These are phyloP conservation scores for Harlomillsia oculata DNA, from an alignment of 1,140 invertebrate species.

Conservation along the genomic window DNA sequence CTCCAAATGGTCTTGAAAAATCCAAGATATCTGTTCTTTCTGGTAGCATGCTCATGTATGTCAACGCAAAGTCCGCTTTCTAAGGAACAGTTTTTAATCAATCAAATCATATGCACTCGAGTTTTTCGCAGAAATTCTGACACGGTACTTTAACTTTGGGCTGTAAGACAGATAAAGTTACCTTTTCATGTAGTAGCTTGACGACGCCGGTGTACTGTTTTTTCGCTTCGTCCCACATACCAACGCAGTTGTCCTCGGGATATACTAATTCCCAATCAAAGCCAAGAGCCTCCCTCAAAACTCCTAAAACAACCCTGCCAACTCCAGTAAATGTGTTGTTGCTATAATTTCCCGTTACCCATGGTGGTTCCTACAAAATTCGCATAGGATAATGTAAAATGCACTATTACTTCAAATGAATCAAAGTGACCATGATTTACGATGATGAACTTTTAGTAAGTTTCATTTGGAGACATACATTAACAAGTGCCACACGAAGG, in stretches of 20 bases:
- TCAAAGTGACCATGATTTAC: not conserved
- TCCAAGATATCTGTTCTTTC: constrained; percentile 47
- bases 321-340: constrained; percentile 22
- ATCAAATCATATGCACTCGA: not conserved
- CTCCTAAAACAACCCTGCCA: constrained; percentile 16
- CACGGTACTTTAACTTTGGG: too few relatives aligned
- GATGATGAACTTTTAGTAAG: not conserved
- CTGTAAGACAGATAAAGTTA: constrained; percentile 3
- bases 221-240: not conserved
- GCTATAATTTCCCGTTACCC: constrained; percentile 1
- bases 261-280: constrained; percentile 28
- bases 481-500: constrained; percentile 22
- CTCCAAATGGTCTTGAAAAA: constrained; percentile 58
- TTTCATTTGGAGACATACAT: too few relatives aligned
- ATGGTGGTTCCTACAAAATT: constrained; percentile 26
- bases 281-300: constrained; percentile 27
- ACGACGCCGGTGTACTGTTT: constrained; percentile 22
- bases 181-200: constrained; percentile 13
- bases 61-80: constrained; percentile 64
- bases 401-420: not conserved
- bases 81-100: constrained; percentile 37
- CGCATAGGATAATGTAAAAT: not conserved
- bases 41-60: constrained; percentile 60
- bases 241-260: constrained; percentile 23
- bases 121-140: not conserved